Base-by-base conservation (phyloP, 2,113 vertebrate genomes). In the Caracal caracal region DNA sequence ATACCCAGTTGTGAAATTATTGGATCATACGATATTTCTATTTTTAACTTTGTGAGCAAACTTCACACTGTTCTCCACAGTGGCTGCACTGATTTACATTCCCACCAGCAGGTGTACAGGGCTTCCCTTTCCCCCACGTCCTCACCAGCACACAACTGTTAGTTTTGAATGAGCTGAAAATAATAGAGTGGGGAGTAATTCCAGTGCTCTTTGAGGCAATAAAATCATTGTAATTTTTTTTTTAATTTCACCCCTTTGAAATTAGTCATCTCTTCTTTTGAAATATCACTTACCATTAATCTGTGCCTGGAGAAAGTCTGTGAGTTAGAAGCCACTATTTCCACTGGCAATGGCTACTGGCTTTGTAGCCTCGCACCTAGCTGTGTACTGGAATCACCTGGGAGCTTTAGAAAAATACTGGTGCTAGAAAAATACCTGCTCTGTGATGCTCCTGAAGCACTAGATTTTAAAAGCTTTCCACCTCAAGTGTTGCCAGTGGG, bases 101-200 rank as follows among this genome's bases (percentile, higher is more conserved):
- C 33, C 65, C 3, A 68, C 16, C 33, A n/a, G 16, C 7, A n/a
- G 65, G 65, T 3, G 33, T 19, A n/a, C 33, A 33, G 6, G 65
- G 33, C 16, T 17, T 68, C 65, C 33, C 19, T 17, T 68, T 30
- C 17, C 30, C 7, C 30, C 65, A 68, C 16, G 17, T 68, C 33
- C 65, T 68, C 65, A n/a, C 65, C 65, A 68, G n/a, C 16, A n/a
- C 11, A 56, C 26, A 49, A 35, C 30, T 51, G 28, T 51, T 47
- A 33, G 33, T 22, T 87, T 92, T 95, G 49, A 84, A 70, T 76
- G 87, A 59, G 7, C 33, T 68, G 37, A 37, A 90, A 97, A 83
- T 83, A 73, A 68, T 61, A 93, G 12, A 28, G 4, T 59, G 56
- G 35, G 82, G 53, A 94, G 30, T 73, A 79, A 79, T 61, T 81